Evolutionary conservation across 2,113 vertebrate genomes (phyloP).

Genomic region (Zosterops borbonicus): DNA sequence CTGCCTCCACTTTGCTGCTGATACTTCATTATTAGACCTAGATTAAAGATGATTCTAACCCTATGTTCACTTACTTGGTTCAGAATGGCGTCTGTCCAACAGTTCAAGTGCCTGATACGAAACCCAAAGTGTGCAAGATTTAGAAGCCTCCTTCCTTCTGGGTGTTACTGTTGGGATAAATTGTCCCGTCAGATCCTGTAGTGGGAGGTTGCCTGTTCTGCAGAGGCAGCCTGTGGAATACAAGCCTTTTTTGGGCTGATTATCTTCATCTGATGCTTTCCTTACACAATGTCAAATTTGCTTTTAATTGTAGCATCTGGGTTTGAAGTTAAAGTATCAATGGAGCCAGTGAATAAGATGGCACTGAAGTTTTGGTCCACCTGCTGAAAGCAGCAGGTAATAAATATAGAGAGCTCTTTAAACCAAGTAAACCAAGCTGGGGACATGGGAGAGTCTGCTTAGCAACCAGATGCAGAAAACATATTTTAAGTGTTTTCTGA

Average conservation of each 20-base stretch:
- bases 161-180: slow-evolving; percentile 56
- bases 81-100: slow-evolving; percentile 78
- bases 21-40: slow-evolving; percentile 77
- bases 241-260: background rate
- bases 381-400: background rate
- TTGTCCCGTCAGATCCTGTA: slow-evolving; percentile 31
- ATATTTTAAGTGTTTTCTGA: slow-evolving; percentile 30
- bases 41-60: slow-evolving; percentile 72
- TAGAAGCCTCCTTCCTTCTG: slow-evolving; percentile 57
- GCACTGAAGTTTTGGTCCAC: slow-evolving; percentile 30
- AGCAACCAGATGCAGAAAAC: slow-evolving; percentile 18
- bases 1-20: slow-evolving; percentile 79
- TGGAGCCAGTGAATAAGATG: slow-evolving; percentile 12
- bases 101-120: slow-evolving; percentile 80
- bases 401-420: background rate
- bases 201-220: slow-evolving; percentile 15
- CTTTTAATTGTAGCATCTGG: slow-evolving; percentile 56
- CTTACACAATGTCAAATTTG: slow-evolving; percentile 38
- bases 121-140: slow-evolving; percentile 73
- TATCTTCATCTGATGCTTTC: slow-evolving; percentile 46
- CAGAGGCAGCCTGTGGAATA: slow-evolving; percentile 21
- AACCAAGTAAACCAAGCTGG: slow-evolving; percentile 39
- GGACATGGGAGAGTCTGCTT: slow-evolving; percentile 11
- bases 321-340: slow-evolving; percentile 15
- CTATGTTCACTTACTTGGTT: slow-evolving; percentile 75